Evolutionary conservation across 2,888 invertebrate species (phyloP).

Genomic region (Ferrisia virgata): DNA sequence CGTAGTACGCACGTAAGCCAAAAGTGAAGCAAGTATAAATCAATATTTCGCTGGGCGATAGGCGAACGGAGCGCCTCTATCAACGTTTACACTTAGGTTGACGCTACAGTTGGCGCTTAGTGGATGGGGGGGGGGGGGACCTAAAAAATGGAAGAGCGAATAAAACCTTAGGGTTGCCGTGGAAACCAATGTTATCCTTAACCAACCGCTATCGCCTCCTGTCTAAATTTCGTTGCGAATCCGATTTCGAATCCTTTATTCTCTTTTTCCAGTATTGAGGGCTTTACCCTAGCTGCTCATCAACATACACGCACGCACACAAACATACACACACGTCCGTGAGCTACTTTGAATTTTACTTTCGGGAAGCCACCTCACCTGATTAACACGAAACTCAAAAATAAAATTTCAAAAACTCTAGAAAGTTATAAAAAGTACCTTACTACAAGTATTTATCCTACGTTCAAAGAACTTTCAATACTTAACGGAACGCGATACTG

Average conservation of each 20-base stretch:
- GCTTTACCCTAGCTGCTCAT: slow-evolving; percentile 30
- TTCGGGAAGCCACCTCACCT: background rate
- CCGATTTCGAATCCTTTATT: slow-evolving; percentile 27
- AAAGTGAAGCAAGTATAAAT: slow-evolving; percentile 3
- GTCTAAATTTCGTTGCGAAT: slow-evolving; percentile 21
- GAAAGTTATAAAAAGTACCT: too few relatives aligned
- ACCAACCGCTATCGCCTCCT: slow-evolving; percentile 9
- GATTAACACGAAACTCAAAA: too few relatives aligned
- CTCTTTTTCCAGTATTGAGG: background rate
- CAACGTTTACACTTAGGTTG: too few relatives aligned
- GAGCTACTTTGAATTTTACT: background rate
- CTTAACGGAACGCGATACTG: too few relatives aligned
- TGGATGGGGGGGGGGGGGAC: background rate
- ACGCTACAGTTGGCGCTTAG: background rate
- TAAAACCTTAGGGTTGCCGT: slow-evolving; percentile 38
- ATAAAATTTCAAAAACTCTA: too few relatives aligned
- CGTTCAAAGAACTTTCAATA: too few relatives aligned
- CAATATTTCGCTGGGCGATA: slow-evolving; percentile 21
- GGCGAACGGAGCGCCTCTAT: background rate
- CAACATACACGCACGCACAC: background rate
- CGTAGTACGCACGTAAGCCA: slow-evolving; percentile 13
- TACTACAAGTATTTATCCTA: too few relatives aligned
- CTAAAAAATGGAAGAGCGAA: slow-evolving; percentile 34
- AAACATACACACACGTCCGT: background rate
- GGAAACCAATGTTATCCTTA: slow-evolving; percentile 42